Evolutionary conservation across 2,888 invertebrate species (phyloP).

Genomic region (Lasioglossum marginatum): DNA sequence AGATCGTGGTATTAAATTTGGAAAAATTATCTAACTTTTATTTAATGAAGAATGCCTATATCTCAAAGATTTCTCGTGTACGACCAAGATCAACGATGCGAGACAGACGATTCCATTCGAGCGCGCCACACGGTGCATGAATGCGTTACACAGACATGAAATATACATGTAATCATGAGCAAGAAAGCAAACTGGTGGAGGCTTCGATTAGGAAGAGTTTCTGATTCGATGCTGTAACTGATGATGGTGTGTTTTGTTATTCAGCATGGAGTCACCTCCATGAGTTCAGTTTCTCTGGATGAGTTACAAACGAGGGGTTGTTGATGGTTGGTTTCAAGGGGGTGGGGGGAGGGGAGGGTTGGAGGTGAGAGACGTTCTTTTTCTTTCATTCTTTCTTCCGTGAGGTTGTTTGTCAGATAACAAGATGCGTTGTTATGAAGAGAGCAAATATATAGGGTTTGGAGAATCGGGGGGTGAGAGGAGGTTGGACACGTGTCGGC

Average conservation of each 20-base stretch:
- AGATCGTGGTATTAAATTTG: too few relatives aligned
- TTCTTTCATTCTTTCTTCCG: not conserved
- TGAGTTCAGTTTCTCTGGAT: slow-evolving; percentile 43
- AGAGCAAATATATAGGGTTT: not conserved
- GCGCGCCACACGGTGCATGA: not conserved
- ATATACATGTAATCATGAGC: slow-evolving; percentile 38
- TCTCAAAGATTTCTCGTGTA: not conserved
- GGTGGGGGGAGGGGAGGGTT: not conserved
- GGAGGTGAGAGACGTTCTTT: not conserved
- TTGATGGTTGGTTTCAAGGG: not conserved
- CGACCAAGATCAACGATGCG: not conserved
- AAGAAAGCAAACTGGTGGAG: slow-evolving; percentile 60
- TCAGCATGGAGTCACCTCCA: slow-evolving; percentile 35
- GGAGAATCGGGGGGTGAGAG: not conserved
- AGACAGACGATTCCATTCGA: not conserved
- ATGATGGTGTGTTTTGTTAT: not conserved
- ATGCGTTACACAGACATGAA: slow-evolving; percentile 9
- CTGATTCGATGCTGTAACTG: slow-evolving; percentile 9
- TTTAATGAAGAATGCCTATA: too few relatives aligned
- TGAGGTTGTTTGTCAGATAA: slow-evolving; percentile 7
- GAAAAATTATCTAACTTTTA: too few relatives aligned
- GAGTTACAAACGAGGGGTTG: slow-evolving; percentile 5
- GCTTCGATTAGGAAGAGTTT: slow-evolving; percentile 19
- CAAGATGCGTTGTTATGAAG: slow-evolving; percentile 50
- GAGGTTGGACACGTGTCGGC: slow-evolving; percentile 36